Evolutionary conservation across 2,888 invertebrate species (phyloP).

Genomic region (Bombylius major): DNA sequence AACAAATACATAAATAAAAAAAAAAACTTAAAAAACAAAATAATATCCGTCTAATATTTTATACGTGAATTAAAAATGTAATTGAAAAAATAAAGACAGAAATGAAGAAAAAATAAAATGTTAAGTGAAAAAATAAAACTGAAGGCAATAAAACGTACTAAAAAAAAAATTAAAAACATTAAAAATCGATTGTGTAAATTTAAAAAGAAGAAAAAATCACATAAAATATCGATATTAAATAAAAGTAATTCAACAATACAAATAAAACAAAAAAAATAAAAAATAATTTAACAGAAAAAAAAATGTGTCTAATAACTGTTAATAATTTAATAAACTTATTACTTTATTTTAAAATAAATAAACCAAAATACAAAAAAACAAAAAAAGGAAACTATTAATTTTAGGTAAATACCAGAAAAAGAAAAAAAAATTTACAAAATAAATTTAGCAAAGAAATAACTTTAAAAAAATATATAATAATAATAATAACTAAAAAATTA

Average conservation of each 20-base stretch:
- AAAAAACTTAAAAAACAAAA: no score
- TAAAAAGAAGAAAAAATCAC: not conserved
- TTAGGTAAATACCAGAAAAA: no score
- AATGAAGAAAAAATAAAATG: no score
- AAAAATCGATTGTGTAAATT: not conserved
- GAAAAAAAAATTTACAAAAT: not conserved
- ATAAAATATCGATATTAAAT: not conserved
- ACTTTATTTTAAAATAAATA: not conserved
- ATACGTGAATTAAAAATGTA: not conserved
- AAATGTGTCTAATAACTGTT: conserved; percentile 2
- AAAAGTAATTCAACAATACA: no score
- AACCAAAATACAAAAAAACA: not conserved
- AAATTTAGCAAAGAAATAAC: not conserved
- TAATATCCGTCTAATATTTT: no score
- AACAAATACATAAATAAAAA: conserved; percentile 3
- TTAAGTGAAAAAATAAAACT: no score
- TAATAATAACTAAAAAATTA: not conserved
- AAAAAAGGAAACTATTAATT: not conserved
- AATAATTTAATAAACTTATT: not conserved
- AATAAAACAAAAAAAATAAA: not conserved
- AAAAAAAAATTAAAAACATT: no score
- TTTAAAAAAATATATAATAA: not conserved
- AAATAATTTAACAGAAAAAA: not conserved
- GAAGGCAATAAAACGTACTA: no score
- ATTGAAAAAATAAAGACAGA: conserved; percentile 5